Base-by-base conservation (phyloP, 1,140 invertebrate genomes). In the Nomia melanderi region DNA sequence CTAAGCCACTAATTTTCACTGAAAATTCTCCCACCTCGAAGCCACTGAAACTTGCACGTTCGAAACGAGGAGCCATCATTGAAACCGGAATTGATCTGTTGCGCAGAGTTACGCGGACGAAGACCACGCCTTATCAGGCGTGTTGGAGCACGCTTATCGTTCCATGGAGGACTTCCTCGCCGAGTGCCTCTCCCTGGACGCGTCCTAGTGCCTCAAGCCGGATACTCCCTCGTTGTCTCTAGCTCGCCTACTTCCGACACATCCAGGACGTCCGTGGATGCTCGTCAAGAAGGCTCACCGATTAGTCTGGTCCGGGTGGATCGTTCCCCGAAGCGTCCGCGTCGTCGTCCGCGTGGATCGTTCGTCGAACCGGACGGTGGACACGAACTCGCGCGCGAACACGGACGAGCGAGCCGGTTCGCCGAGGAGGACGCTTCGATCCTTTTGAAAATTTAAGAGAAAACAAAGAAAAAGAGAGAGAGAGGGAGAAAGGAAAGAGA, bases 151-250 rank as follows among this genome's bases (percentile, higher is more conserved):
- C 92, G 95, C 96, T 76, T 97, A 97, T 91, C 94, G 94, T 81
- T 96, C 96, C 75, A 97, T 97, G 96, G 96, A 97, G 93, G 95
- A 96, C 92, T 97, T 95, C 93, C 95, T 97, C 89, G 93, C 95
- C 87, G 94, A 96, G 93, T 97, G 96, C 94, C 95, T 97, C 93
- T 95, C 95, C 88, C 93, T 97, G 90, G 96, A 97, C 91, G 95
- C 95, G 79, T 91, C 91, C 90, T 93, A 92, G 92, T 93, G 92
- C 92, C 92, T 92, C 88, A 89, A 91, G 88, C 79, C 81, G 81
- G 88, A 89, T 87, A 88, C 88, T 88, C 82, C 85, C 89, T 91
- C 82, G 85, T 89, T 90, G 87, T 87, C 87, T 84, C 87, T 88
- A 88, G 87, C 77, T 84, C 86, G 87, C 86, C 86, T 89, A 87